These are phyloP conservation scores for Aquatica leii DNA, from an alignment of 2,888 invertebrate species.

Conservation along the genomic window DNA sequence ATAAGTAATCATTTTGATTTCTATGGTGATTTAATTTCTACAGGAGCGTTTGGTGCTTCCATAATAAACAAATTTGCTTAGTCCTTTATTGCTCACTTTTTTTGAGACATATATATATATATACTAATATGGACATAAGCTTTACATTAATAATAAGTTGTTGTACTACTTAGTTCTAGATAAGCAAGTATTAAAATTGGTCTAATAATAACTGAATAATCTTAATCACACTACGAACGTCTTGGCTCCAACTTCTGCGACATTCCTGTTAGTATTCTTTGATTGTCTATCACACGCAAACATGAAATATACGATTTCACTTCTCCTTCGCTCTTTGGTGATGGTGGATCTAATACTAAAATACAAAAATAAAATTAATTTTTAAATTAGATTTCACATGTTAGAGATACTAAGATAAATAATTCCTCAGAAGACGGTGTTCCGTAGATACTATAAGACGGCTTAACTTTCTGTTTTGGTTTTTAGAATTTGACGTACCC, in stretches of 20 bases:
- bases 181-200: constrained; percentile 14
- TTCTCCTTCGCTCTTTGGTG: constrained; percentile 75
- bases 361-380: constrained; percentile 58
- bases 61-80: constrained; percentile 7
- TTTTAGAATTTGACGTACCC: too few species aligned
- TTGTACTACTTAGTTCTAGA: constrained; percentile 8
- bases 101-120: constrained; percentile 13
- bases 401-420: too few species aligned
- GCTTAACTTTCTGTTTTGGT: too few species aligned
- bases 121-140: constrained; percentile 9
- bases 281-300: constrained; percentile 82
- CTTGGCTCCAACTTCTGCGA: constrained; percentile 80
- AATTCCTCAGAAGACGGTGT: too few species aligned
- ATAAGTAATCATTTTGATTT: constrained; percentile 21
- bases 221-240: constrained; percentile 59
- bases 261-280: constrained; percentile 75
- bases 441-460: too few species aligned
- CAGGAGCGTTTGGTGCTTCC: constrained; percentile 3
- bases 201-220: constrained; percentile 3
- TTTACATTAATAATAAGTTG: not conserved
- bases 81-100: constrained; percentile 7
- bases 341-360: constrained; percentile 73
- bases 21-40: constrained; percentile 3
- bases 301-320: constrained; percentile 75
- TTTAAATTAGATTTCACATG: not conserved